A percentile compares a stretch with the other conserved stretches of the same genome.
Evolutionary conservation across 2,113 vertebrate species (phyloP).

Genomic region (Sus scrofa): DNA sequence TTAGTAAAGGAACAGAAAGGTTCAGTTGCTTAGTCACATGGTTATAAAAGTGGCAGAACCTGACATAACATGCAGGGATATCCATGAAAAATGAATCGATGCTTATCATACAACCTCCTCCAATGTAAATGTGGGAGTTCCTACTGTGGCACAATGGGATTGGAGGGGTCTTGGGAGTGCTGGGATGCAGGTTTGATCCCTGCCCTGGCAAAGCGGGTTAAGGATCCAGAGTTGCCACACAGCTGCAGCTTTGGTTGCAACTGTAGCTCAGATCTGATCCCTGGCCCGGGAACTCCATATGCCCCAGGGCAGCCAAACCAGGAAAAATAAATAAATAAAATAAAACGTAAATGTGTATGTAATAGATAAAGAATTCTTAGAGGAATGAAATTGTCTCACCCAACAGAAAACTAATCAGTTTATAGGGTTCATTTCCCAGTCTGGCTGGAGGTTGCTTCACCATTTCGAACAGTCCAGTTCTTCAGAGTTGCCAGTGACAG

Average conservation of each 20-base stretch:
- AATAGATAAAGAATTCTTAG: not conserved
- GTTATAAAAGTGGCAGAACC: not conserved
- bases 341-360: not conserved
- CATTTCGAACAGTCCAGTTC: not conserved
- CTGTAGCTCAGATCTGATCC: too few species aligned
- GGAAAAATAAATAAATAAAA: too few species aligned
- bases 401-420: not conserved
- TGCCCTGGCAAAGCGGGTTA: too few species aligned
- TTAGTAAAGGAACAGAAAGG: not conserved
- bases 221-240: too few species aligned
- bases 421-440: not conserved
- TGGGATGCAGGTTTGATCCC: too few species aligned
- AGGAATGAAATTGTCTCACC: not conserved
- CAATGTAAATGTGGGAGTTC: not conserved
- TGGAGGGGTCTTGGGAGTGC: too few species aligned
- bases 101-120: not conserved
- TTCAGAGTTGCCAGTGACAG: not conserved
- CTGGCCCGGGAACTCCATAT: too few species aligned
- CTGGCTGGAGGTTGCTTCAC: not conserved
- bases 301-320: too few species aligned
- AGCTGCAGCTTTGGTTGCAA: too few species aligned
- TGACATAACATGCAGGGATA: not conserved
- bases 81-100: not conserved
- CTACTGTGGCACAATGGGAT: too few species aligned
- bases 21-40: slow-evolving; percentile 23